Percentiles rank a stretch among this genome's conserved stretches.
Evolutionary conservation across 2,888 invertebrate species (phyloP).

Genomic region (Atrina japonica): DNA sequence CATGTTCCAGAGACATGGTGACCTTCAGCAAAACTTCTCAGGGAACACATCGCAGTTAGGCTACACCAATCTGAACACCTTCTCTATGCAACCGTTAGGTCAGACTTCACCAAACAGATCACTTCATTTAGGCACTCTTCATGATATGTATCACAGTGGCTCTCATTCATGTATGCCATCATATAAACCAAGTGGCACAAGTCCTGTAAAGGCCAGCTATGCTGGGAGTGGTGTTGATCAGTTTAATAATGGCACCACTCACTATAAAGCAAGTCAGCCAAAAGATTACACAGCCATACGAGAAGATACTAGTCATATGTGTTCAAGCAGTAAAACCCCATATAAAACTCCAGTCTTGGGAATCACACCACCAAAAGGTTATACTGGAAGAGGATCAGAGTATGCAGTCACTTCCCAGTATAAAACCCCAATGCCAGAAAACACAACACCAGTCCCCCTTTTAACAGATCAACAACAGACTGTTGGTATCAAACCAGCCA

Average conservation of each 20-base stretch:
- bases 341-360: slow-evolving; percentile 4
- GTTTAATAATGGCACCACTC: slow-evolving; percentile 1
- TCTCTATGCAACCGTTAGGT: neutral
- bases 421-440: neutral
- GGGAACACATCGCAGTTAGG: neutral
- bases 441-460: neutral
- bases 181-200: slow-evolving; percentile 5
- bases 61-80: slow-evolving; percentile 2
- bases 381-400: slow-evolving; percentile 14
- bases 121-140: neutral
- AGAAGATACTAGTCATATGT: too few species aligned
- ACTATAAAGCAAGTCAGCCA: neutral
- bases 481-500: neutral
- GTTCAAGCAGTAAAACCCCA: neutral
- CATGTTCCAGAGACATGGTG: slow-evolving; percentile 13
- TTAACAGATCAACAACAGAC: neutral
- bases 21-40: neutral
- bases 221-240: slow-evolving; percentile 3
- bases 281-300: neutral
- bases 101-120: slow-evolving; percentile 6
- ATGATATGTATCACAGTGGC: slow-evolving; percentile 1
- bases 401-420: neutral
- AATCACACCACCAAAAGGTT: slow-evolving; percentile 11
- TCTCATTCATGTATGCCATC: neutral
- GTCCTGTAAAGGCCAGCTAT: slow-evolving; percentile 1